A percentile compares a stretch with the other conserved stretches of the same genome.
phyloP scores from a whole-genome alignment of 2,888 invertebrate species.

The Myopa tessellatipennis region DNA sequence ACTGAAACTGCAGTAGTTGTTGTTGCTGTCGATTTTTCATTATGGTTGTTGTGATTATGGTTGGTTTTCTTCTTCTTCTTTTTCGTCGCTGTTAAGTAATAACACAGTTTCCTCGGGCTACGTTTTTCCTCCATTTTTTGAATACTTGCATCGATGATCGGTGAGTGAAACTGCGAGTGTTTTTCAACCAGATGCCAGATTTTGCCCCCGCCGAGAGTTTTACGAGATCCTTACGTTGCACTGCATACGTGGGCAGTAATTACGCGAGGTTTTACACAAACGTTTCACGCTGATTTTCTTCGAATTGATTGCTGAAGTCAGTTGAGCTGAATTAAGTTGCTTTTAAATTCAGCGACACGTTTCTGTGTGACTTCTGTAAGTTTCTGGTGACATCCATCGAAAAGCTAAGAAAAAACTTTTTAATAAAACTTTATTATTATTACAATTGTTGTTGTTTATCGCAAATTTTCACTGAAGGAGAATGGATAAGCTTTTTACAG shows the following conservation, averaged over 20 bases:
- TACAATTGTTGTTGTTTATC: too few species aligned
- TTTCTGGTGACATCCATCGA: not conserved
- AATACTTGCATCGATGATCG: not conserved
- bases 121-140: not conserved
- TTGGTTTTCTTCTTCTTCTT: not conserved
- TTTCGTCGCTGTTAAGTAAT: not conserved
- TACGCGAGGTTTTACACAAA: not conserved
- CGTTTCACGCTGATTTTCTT: not conserved
- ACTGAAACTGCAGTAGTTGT: not conserved
- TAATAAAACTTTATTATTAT: too few species aligned
- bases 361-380: not conserved
- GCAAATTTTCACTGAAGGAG: too few species aligned
- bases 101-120: not conserved
- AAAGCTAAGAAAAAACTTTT: too few species aligned
- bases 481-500: too few species aligned
- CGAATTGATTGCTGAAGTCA: not conserved
- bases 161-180: not conserved
- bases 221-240: slow-evolving; percentile 7
- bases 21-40: not conserved
- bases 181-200: not conserved
- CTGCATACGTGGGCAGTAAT: slow-evolving; percentile 15
- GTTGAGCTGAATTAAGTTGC: not conserved
- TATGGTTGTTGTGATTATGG: not conserved
- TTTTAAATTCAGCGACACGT: slow-evolving; percentile 1
- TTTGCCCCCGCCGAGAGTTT: not conserved